A percentile compares a stretch with the other conserved stretches of the same genome.
phyloP scores from a whole-genome alignment of 2,113 vertebrate genomes.

The Pithys albifrons region DNA sequence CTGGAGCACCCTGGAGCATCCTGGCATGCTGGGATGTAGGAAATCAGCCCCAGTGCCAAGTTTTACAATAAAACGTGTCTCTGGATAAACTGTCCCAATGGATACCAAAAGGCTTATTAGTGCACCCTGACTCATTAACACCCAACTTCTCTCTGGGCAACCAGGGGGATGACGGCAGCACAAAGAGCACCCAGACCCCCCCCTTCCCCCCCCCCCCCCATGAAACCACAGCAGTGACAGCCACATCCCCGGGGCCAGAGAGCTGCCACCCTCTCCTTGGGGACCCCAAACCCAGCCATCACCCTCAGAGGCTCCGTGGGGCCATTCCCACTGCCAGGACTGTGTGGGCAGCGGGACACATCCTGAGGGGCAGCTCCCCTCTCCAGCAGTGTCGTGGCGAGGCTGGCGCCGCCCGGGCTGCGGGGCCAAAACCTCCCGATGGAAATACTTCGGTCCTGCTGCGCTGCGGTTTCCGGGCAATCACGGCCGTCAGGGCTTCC shows the following conservation, averaged over 20 bases:
- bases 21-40: fast-evolving
- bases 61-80: background rate
- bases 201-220: fast-evolving
- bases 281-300: background rate
- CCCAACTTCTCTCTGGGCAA: fast-evolving
- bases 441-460: conserved; percentile 5
- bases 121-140: fast-evolving
- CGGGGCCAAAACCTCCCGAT: background rate
- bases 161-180: fast-evolving
- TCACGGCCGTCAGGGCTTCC: conserved; percentile 30
- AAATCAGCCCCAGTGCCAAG: background rate
- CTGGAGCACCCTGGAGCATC: background rate
- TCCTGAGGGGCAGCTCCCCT: background rate
- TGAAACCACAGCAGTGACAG: background rate
- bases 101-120: background rate
- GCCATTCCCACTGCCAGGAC: background rate
- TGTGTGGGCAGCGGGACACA: background rate
- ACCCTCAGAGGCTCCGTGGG: background rate
- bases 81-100: background rate
- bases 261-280: background rate
- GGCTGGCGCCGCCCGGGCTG: conserved; percentile 29
- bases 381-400: background rate
- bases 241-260: background rate
- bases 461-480: conserved; percentile 37
- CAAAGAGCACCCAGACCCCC: background rate